Conservation (phyloP, 2,888 invertebrate genomes). For the Aspidiotus rigidus region DNA sequence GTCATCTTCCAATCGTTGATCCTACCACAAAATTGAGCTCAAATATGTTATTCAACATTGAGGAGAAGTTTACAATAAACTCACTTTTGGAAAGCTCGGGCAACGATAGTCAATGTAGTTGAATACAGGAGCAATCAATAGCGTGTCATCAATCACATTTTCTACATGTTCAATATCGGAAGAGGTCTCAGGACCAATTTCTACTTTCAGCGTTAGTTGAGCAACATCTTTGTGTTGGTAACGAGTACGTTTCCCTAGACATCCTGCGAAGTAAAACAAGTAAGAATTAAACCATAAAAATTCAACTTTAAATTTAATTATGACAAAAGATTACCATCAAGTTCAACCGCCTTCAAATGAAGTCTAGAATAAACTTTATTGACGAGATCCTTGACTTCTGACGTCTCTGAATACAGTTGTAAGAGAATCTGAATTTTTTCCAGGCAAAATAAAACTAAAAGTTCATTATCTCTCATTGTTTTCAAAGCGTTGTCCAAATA, state of each 20-base stretch:
- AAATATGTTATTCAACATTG: not conserved
- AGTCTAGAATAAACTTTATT: constrained; percentile 9
- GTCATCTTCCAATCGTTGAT: constrained; percentile 74
- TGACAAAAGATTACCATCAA: not conserved
- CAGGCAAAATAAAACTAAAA: constrained; percentile 46
- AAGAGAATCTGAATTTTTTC: constrained; percentile 59
- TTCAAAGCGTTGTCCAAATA: constrained; percentile 43
- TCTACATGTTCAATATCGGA: not conserved
- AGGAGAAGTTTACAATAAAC: not conserved
- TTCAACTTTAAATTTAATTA: constrained; percentile 23
- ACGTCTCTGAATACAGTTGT: constrained; percentile 36
- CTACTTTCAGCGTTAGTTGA: constrained; percentile 58
- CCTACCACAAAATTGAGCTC: constrained; percentile 48
- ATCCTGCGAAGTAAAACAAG: constrained; percentile 48
- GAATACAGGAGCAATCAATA: not conserved
- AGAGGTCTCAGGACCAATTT: not conserved
- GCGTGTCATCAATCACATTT: not conserved
- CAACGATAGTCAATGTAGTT: not conserved
- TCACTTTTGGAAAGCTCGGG: constrained; percentile 3
- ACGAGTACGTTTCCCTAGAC: constrained; percentile 80
- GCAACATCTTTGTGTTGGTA: constrained; percentile 74
- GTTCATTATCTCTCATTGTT: constrained; percentile 42
- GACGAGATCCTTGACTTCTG: constrained; percentile 14
- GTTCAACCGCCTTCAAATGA: constrained; percentile 9
- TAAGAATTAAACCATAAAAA: constrained; percentile 23